Evolutionary conservation across 2,888 invertebrate species (phyloP), one percentile per base, ranked within the genome.

Genomic region (Axea sp.): DNA sequence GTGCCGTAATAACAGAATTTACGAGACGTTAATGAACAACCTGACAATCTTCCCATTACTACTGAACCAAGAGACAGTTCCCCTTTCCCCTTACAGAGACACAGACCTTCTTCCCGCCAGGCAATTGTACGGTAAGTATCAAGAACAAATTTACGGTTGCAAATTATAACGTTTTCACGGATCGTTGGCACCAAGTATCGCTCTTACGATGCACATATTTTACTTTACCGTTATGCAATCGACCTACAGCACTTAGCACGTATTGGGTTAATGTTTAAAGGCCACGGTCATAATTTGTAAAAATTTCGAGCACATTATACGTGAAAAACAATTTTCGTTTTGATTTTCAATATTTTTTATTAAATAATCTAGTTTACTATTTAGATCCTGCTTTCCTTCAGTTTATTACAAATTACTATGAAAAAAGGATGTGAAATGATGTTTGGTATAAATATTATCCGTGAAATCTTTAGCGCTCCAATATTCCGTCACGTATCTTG

Each of bases 141-240:
- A 31, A 41, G 45, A 45, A 45, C 47, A 65, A 65, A 53, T 72
- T 55, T 55, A 75, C 55, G 35, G 35, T 41, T 45, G 57, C 53
- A 68, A 68, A 75, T 68, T 75, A 64, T 64, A 68, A 62, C 53
- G 51, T 72, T 75, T 71, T 67, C 47, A 75, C 51, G 60, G 67
- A 62, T 68, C 57, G 59, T 67, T 62, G 72, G 37, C 57, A 55
- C 51, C 57, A 51, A 64, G 68, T 68, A 72, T 59, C 57, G 45
- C 64, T 68, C 72, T 72, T 68, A 72, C 24, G 59, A 72, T 59
- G 55, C 47, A 62, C 68, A 75, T 68, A 67, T 72, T 75, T 68
- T 37, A 49, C 22, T 73, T 65, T 75, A 76, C 76, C 75, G 76
- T 76, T 75, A 75, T 71, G 73, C 57, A 76, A 76, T 75, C 76